A percentile compares a stretch with the other conserved stretches of the same genome.
Evolutionary conservation across 2,797 vertebrate genomes (phyloP).

Genomic region (Pseudocheirus occidentalis): DNA sequence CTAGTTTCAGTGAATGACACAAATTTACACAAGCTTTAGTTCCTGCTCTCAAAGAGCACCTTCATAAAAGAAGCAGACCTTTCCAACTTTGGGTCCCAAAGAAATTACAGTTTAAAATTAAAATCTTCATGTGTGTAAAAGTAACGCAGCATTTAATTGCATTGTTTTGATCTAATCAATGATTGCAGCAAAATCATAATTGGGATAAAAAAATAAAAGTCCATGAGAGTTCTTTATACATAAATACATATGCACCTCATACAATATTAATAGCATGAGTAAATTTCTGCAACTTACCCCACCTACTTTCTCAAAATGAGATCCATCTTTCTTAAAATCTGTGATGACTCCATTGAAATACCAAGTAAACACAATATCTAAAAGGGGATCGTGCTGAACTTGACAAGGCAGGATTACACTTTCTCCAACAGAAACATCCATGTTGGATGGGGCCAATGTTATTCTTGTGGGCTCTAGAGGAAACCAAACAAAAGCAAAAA

Average conservation of each 20-base stretch:
- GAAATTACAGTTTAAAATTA: not conserved
- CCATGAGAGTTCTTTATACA: not conserved
- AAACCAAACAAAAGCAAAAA: slow-evolving; percentile 58
- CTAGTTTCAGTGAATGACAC: not conserved
- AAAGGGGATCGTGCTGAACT: slow-evolving; percentile 92
- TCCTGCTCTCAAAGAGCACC: not conserved
- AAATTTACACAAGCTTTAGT: not conserved
- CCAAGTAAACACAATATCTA: slow-evolving; percentile 95
- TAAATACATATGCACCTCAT: rapidly evolving
- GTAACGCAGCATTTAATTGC: not conserved
- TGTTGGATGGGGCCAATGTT: slow-evolving; percentile 92
- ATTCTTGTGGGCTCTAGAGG: slow-evolving; percentile 94
- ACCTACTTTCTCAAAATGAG: slow-evolving; percentile 95
- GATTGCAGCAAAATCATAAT: not conserved
- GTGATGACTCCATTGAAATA: slow-evolving; percentile 93
- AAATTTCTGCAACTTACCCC: slow-evolving; percentile 89
- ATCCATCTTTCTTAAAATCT: slow-evolving; percentile 90
- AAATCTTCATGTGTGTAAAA: not conserved
- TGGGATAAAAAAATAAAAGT: not conserved
- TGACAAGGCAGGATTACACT: slow-evolving; percentile 96
- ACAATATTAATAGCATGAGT: not conserved
- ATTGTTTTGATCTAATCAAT: not conserved
- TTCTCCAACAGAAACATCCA: slow-evolving; percentile 96
- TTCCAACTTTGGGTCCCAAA: not conserved
- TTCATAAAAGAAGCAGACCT: not conserved